Base-by-base conservation (phyloP, 2,888 invertebrate genomes). In the Tuta absoluta region DNA sequence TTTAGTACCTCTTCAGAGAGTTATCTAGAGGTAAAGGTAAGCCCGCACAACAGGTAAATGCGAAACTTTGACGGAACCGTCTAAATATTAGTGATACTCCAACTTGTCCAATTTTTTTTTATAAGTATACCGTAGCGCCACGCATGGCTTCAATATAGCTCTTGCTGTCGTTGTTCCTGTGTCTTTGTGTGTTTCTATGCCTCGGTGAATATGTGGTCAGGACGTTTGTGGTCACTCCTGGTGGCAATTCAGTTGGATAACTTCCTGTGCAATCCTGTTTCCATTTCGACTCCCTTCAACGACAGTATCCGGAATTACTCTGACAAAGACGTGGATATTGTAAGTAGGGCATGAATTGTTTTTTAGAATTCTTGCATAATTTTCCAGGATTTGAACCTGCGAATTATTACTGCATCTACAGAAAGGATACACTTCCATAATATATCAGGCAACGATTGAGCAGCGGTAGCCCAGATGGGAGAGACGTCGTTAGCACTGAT, bases 231-330 rank as follows among this genome's bases (percentile, higher is more conserved):
- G 58, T n/a, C 7, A 7, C 28, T 64, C 17, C 10, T 49, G 23
- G 51, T 53, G 17, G 23, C 53, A 17, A 24, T 37, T 21, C 37
- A 38, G 24, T 37, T 53, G 23, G 48, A 51, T 17, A 49, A 49
- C 10, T 28, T 60, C 23, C 62, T 58, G 48, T 75, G 74, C 67
- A 73, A 74, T 72, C 75, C 75, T 63, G 72, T 76, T 66, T 68
- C 75, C 49, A 71, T 76, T 66, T 68, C 75, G 49, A 74, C 76
- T 14, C 79, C 78, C 71, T 90, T 90, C 67, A 89, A 86, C 72
- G 76, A 81, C 2, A 80, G 82, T 64, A 74, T 90, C 51, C 78
- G 88, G 71, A 82, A 84, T 68, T 88, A 83, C 75, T 77, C 84
- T 24, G 72, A 71, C 3, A 66, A 63, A 12, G 80, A 78, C 61